These are phyloP conservation scores for Silvanus unidentatus DNA, from an alignment of 2,888 invertebrate species.

Conservation along the genomic window DNA sequence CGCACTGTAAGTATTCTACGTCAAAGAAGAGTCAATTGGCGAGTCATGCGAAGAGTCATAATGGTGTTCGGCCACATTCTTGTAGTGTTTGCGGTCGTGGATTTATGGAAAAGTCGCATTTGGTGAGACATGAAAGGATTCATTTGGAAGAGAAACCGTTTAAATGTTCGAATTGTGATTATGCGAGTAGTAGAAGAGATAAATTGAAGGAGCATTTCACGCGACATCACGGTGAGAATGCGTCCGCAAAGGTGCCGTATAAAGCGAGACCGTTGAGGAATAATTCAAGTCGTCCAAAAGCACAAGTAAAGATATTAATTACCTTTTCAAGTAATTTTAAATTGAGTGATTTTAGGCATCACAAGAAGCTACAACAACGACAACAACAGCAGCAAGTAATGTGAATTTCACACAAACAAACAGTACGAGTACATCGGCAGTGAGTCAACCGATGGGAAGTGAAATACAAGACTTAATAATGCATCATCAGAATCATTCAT, in stretches of 20 bases:
- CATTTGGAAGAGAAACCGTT: constrained; percentile 60
- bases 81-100: constrained; percentile 57
- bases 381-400: constrained; percentile 33
- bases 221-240: constrained; percentile 49
- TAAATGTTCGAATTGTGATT: constrained; percentile 59
- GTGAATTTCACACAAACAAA: constrained; percentile 39
- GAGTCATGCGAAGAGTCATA: constrained; percentile 61
- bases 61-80: constrained; percentile 44
- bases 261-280: constrained; percentile 47
- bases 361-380: constrained; percentile 33
- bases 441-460: constrained; percentile 39
- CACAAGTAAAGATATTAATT: constrained; percentile 40
- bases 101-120: constrained; percentile 62
- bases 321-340: neutral
- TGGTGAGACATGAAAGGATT: constrained; percentile 60
- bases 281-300: constrained; percentile 33
- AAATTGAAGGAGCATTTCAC: constrained; percentile 57
- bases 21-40: constrained; percentile 60
- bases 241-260: constrained; percentile 50
- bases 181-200: constrained; percentile 58
- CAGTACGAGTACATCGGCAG: constrained; percentile 31
- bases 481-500: constrained; percentile 44
- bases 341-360: constrained; percentile 25
- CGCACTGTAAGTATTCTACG: constrained; percentile 57
- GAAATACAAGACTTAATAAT: constrained; percentile 46